phyloP scores from a whole-genome alignment of 92 coral and sea anemone genomes.

The Palythoa heliodiscus region DNA sequence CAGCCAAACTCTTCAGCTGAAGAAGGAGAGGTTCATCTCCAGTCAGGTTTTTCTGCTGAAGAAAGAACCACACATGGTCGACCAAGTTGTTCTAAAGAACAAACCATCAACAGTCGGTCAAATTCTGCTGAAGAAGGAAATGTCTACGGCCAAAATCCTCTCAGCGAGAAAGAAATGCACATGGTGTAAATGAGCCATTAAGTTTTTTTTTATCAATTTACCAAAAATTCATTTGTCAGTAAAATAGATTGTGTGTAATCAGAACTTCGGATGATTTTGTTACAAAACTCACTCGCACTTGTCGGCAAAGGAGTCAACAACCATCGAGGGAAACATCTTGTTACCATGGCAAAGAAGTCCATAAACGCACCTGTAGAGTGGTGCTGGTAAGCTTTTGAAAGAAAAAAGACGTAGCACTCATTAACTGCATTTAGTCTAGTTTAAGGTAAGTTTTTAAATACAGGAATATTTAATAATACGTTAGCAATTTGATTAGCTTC shows the following conservation, averaged over 20 bases:
- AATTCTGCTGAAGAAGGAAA: not conserved
- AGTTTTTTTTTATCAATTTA: not conserved
- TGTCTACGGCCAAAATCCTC: not conserved
- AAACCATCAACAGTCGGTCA: not conserved
- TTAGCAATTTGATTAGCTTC: no score
- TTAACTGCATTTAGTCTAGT: not conserved
- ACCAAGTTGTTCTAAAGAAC: not conserved
- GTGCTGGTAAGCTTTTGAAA: slow-evolving; percentile 56
- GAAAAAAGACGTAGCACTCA: not conserved
- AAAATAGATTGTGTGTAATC: not conserved
- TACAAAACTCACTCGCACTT: not conserved
- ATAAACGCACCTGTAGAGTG: slow-evolving; percentile 56
- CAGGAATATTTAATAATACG: no score
- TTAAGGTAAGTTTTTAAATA: no score
- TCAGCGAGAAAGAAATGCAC: not conserved
- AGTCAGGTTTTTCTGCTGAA: not conserved
- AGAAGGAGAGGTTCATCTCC: not conserved
- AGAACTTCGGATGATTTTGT: no score
- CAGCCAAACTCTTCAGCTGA: not conserved
- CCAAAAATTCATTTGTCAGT: not conserved
- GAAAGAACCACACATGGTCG: not conserved
- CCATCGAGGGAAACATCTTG: slow-evolving; percentile 75
- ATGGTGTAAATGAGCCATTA: not conserved
- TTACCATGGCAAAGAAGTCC: slow-evolving; percentile 67
- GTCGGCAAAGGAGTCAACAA: slow-evolving; percentile 52